A percentile compares a stretch with the other conserved stretches of the same genome.
phyloP scores from a whole-genome alignment of 92 coral and sea anemone species.

The Pocillopora grandis region DNA sequence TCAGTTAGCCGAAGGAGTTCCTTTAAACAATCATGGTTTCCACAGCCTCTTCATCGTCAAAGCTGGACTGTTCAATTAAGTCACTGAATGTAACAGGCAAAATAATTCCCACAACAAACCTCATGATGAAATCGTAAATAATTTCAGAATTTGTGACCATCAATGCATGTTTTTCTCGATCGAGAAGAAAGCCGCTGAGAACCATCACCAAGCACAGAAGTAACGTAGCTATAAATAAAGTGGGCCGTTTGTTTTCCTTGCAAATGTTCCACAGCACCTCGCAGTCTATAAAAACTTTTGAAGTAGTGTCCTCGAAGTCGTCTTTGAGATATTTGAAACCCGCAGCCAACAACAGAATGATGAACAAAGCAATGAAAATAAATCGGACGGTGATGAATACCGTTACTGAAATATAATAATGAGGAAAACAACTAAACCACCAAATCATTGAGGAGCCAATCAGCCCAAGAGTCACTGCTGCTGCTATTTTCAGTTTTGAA shows the following conservation, averaged over 20 bases:
- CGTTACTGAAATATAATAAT: neutral
- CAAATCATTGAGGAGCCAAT: neutral
- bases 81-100: neutral
- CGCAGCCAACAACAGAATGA: neutral
- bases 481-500: neutral
- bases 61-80: neutral
- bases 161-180: too few relatives aligned
- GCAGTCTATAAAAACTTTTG: neutral
- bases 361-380: neutral
- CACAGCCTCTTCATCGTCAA: neutral
- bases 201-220: neutral
- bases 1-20: too few relatives aligned
- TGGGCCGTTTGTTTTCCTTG: neutral
- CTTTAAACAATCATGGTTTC: neutral
- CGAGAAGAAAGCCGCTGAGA: neutral
- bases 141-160: neutral
- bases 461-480: neutral
- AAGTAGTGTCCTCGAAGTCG: neutral
- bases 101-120: neutral
- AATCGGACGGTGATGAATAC: neutral
- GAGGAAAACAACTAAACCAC: neutral
- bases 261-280: neutral
- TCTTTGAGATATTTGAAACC: neutral
- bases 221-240: neutral
- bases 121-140: neutral